A percentile compares a stretch with the other conserved stretches of the same genome.
phyloP scores from a whole-genome alignment of 1,140 invertebrate genomes.

The Cecropterus lyciades region DNA sequence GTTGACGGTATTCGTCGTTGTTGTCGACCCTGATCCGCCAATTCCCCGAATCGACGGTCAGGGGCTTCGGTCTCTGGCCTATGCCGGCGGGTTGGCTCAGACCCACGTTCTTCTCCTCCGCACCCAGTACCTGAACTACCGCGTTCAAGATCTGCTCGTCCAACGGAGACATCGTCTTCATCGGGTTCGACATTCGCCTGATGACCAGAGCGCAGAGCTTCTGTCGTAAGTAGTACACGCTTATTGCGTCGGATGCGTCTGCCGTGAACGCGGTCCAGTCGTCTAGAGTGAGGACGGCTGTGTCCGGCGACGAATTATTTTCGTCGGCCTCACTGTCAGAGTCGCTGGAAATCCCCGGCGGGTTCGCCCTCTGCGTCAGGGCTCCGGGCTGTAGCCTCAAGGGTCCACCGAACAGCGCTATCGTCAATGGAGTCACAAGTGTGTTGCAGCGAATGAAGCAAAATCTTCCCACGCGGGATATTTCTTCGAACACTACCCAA shows the following conservation, averaged over 20 bases:
- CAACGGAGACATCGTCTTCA: conserved; percentile 86
- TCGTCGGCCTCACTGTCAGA: conserved; percentile 86
- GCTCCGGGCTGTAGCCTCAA: conserved; percentile 84
- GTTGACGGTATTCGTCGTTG: conserved; percentile 55
- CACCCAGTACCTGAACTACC: conserved; percentile 88
- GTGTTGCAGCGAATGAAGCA: conserved; percentile 91
- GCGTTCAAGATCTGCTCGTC: conserved; percentile 90
- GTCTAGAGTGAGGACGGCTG: conserved; percentile 85
- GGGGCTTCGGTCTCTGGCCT: conserved; percentile 90
- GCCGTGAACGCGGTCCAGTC: conserved; percentile 93
- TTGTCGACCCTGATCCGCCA: conserved; percentile 57
- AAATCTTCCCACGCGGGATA: conserved; percentile 87
- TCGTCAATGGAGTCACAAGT: conserved; percentile 90
- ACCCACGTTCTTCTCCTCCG: conserved; percentile 89
- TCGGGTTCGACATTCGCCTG: conserved; percentile 89
- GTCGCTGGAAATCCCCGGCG: conserved; percentile 82
- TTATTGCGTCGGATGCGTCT: conserved; percentile 87
- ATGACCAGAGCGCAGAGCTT: conserved; percentile 92
- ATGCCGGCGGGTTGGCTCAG: conserved; percentile 90
- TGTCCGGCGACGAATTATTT: conserved; percentile 60
- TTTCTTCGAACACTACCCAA: conserved; percentile 95
- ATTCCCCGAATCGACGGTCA: conserved; percentile 82
- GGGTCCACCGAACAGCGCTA: conserved; percentile 92
- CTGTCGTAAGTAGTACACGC: conserved; percentile 90
- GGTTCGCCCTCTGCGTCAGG: conserved; percentile 70